Base-by-base conservation (phyloP, 2,113 vertebrate species). In the Scomber colias region DNA sequence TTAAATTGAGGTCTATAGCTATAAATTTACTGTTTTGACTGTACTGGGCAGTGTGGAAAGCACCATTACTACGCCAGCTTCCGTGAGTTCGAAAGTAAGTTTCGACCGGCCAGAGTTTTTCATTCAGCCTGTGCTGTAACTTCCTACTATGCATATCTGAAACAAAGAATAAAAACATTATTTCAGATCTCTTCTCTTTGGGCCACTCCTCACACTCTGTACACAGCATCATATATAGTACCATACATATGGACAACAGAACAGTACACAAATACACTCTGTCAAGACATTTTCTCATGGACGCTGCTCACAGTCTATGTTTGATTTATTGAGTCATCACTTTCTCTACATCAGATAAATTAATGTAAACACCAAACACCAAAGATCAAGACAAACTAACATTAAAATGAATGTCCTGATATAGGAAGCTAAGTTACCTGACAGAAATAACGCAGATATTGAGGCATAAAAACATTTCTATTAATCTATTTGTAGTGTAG, bases 111-210 rank as follows among this genome's bases (percentile, higher is more conserved):
- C 93, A 94, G 94, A 94, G 90, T 95, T 95, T 96, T 91, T 94
- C 94, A 94, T 93, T 96, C 94, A 94, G 92, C 92, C 93, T 96
- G 59, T 94, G 94, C 92, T 95, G 91, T 95, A 93, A 94, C 94
- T 95, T 96, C 94, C 94, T 96, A 96, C 91, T 96, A 95, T 94
- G 92, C 92, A 92, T 89, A 95, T 96, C 95, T 96, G 95, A 95
- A 96, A 96, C 93, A 96, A 94, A 95, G 92, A 96, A 95, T 82
- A 86, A 95, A 94, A 96, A 90, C 93, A 94, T 96, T 96, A 96
- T 96, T 96, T 95, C 95, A 96, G 95, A 94, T 96, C 95, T 96
- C 95, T 92, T 94, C 88, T 95, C 94, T 95, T 95, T 95, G 94
- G 95, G 95, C 95, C 88, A 93, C 90, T 92, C 84, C 89, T 87